Percentiles rank a stretch among this genome's conserved stretches.
Evolutionary conservation across 2,113 vertebrate species (phyloP).

Genomic region (chimpanzee (Pan troglodytes)): DNA sequence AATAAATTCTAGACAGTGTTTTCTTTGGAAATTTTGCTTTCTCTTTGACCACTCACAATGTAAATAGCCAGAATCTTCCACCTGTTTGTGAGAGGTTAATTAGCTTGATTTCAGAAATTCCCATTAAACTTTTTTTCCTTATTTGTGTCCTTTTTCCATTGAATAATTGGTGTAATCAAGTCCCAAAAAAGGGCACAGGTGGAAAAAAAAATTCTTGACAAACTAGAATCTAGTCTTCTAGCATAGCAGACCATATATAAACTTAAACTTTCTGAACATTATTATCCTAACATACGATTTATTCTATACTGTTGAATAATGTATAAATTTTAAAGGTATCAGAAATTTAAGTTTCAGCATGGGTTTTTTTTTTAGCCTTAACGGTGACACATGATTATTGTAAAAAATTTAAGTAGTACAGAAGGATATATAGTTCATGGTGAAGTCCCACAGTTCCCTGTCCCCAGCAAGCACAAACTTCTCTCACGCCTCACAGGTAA

Average conservation of each 20-base stretch:
- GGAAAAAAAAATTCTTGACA: neutral
- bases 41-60: neutral
- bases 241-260: neutral
- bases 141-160: neutral
- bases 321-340: conserved; percentile 22
- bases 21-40: conserved; percentile 10
- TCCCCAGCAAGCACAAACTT: neutral
- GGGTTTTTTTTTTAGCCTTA: neutral
- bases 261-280: conserved; percentile 1
- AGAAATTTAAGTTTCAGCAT: neutral
- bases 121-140: neutral
- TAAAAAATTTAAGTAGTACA: neutral
- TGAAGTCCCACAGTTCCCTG: neutral
- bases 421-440: neutral
- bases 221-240: neutral
- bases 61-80: neutral
- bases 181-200: neutral
- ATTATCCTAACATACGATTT: neutral
- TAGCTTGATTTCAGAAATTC: conserved; percentile 41
- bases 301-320: neutral
- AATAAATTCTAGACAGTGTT: conserved; percentile 7
- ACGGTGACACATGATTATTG: neutral
- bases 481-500: neutral
- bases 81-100: neutral
- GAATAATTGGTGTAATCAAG: neutral